Evolutionary conservation across 2,888 invertebrate species (phyloP), one percentile per base, ranked within the genome.

Genomic region (Rosalia funebris): DNA sequence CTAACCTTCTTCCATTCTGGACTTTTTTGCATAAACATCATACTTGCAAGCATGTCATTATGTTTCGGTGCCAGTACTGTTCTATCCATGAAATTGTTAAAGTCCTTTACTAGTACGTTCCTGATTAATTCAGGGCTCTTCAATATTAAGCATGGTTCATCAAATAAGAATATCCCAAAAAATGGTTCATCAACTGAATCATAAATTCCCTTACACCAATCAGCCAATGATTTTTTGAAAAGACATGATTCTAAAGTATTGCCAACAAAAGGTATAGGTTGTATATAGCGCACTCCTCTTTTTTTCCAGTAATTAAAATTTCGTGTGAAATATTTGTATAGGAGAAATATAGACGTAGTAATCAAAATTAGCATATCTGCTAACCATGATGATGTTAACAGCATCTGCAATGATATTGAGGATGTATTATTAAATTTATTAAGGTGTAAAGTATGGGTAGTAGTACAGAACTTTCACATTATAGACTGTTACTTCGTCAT

Each of bases 1-100:
- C 87, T 77, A 15, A 85, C 70, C 32, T 76, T 77, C 68, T 83
- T 84, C 87, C 87, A 87, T 1, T 81, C 80, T 0, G 82, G 82
- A 54, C 83, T 84, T 57, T 81, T 81, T 48, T 83, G 65, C 1
- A 81, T 78, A 58, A 85, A 77, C 34, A 84, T 45, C 55, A 55
- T 55, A 20, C 10, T 46, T 2, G 37, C 12, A 16, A 36, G 2
- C 0, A 55, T 36, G 14, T 45, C 14, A 25, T 55, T 34, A 20
- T 54, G 45, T 25, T 45, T 36, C 7, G 55, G 25, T 1, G 42
- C 17, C 1, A 45, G 9, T 7, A 34, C 20, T 1, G 25, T 37
- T 34, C 47, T 34, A 62, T 85, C 82, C 1, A 77, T 75, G 66
- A 85, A 85, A 62, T 82, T 76, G 4, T 81, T 77, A 59, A 84